Evolutionary conservation across 2,888 invertebrate genomes (phyloP), one percentile per base, ranked within the genome.

Genomic region (Branchellion lobata): DNA sequence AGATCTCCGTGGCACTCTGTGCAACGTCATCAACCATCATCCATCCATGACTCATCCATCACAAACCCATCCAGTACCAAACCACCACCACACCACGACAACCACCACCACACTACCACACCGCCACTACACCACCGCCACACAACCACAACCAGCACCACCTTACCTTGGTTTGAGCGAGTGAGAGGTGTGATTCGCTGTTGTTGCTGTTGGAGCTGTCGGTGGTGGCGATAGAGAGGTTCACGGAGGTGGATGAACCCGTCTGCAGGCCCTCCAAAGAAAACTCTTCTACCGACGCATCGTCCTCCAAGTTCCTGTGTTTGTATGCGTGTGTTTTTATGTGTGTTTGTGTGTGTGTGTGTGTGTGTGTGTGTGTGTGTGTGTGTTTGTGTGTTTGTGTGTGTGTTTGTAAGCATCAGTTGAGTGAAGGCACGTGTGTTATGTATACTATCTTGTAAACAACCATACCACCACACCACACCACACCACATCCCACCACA

Each of bases 181-280:
- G 76, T 71, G 40, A 79, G 31, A 73, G 74, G 61, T 73, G 47
- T 69, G 78, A 72, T 65, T 86, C 94, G 88, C 95, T 95, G 81
- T 95, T 95, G 88, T 87, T 87, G 27, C 96, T 96, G 88, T 95
- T 95, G 51, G 95, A 94, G 81, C 95, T 96, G 78, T 94, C 95
- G 85, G 94, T 95, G 27, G 87, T 87, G 57, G 61, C 84, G 29
- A 84, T 85, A 71, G 87, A 86, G 31, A 81, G 71, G 80, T 85
- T 85, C 82, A 87, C 85, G 18, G 96, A 96, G 47, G 87, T 87
- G 40, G 88, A 83, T 8, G 88, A 88, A 85, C 94, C 95, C n/a
- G 65, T 73, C 47, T 83, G 81, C 21, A 80, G 81, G 11, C 74
- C 80, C 74, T 83, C 83, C 65, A 83, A 81, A 18, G 82, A 80